Base-by-base conservation (phyloP, 2,797 vertebrate genomes). In the Choloepus didactylus region DNA sequence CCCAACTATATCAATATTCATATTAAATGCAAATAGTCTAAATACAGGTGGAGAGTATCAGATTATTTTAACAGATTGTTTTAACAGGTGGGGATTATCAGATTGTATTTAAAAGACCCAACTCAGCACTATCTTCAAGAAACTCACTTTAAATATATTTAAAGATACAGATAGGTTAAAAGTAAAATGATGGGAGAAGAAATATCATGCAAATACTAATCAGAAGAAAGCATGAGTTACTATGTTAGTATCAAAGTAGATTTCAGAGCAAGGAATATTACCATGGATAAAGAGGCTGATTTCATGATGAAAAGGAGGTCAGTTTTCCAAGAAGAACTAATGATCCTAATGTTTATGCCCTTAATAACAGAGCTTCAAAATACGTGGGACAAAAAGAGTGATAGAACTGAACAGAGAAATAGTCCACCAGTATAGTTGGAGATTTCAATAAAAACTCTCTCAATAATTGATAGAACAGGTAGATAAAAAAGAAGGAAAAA, bases 351-450 rank as follows among this genome's bases (percentile, higher is more conserved):
- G 44, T 69, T 81, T 92, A 59, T 66, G 49, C 11, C 23, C 66
- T 89, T 59, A 80, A 5, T 67, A 86, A 93, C 25, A 91, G 69
- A 91, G 80, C 29, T 93, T 62, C 41, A 69, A 49, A 85, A 76
- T 83, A 49, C 23, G 38, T 75, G 49, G 84, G 88, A 16, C 62
- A 88, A 75, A 27, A 87, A 80, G 56, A 56, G 54, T 70, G 41
- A 54, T 77, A 87, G 82, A 83, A 83, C n/a, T 35, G 59, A 91
- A 87, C 76, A 56, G 23, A 93, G 69, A 75, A 75, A 49, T 46
- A 87, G 27, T 8, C 31, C 18, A 72, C 35, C 1, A 35, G 35
- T 72, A 38, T 83, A 77, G 10, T 41, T 89, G 59, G 15, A 85
- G 23, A 73, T 73, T 59, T 89, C 41, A 79, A 29, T 31, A 69